These are phyloP conservation scores for Trissolcus basalis DNA, from an alignment of 1,140 invertebrate species.

Conservation along the genomic window DNA sequence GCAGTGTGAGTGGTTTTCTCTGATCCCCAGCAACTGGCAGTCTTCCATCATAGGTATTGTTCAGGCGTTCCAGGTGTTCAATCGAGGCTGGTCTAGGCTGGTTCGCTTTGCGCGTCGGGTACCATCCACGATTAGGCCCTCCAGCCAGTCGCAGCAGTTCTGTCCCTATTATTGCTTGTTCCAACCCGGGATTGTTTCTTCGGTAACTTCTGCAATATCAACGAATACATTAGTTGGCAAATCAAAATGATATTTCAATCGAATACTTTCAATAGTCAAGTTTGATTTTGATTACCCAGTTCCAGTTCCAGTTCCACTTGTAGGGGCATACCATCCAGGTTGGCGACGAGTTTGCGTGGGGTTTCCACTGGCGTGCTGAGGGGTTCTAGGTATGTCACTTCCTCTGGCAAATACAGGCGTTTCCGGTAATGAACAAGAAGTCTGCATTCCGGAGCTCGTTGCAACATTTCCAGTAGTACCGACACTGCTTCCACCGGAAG, in stretches of 20 bases:
- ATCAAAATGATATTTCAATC: constrained; percentile 16
- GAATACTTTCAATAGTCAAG: no score
- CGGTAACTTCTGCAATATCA: constrained; percentile 74
- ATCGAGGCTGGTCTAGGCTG: constrained; percentile 85
- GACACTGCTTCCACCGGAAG: constrained; percentile 77
- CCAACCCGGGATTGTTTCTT: constrained; percentile 80
- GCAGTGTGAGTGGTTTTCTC: constrained; percentile 86
- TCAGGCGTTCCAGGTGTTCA: constrained; percentile 86
- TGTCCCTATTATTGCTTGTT: constrained; percentile 83
- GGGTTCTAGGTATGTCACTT: constrained; percentile 85
- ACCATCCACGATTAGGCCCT: constrained; percentile 88
- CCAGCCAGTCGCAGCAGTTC: constrained; percentile 86
- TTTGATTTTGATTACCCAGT: no score
- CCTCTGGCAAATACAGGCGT: constrained; percentile 89
- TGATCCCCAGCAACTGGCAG: constrained; percentile 77
- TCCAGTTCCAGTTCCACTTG: constrained; percentile 62
- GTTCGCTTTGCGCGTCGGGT: constrained; percentile 79
- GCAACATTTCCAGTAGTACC: constrained; percentile 66
- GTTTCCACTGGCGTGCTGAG: constrained; percentile 76
- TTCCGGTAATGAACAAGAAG: constrained; percentile 87
- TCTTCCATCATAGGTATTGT: constrained; percentile 75
- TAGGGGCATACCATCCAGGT: constrained; percentile 73
- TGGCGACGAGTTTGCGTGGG: constrained; percentile 71
- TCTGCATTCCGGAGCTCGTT: constrained; percentile 79
- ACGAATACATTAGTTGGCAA: no score